These are phyloP conservation scores for Alethe castanea DNA, from an alignment of 2,113 vertebrate genomes.

Conservation along the genomic window DNA sequence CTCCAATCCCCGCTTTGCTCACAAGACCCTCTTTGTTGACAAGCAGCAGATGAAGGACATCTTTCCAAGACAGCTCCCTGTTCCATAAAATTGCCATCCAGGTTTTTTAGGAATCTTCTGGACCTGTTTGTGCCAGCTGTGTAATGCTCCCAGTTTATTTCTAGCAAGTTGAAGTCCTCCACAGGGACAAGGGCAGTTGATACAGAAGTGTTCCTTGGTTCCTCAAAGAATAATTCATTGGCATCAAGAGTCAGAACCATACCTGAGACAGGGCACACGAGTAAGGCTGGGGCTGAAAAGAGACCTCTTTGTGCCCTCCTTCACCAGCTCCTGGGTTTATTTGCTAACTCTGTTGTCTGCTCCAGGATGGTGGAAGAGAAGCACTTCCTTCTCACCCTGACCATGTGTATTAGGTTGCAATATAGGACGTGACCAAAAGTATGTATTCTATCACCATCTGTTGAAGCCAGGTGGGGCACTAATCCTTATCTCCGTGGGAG, in stretches of 20 bases:
- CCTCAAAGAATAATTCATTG: neutral
- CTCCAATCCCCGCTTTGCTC: neutral
- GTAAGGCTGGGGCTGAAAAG: neutral
- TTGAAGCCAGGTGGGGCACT: too few species aligned
- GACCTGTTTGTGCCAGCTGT: neutral
- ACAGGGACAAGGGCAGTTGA: neutral
- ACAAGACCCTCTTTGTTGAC: neutral
- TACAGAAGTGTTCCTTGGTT: neutral
- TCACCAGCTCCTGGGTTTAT: neutral
- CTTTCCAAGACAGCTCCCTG: neutral
- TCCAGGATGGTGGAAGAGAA: neutral
- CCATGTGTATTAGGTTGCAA: too few species aligned
- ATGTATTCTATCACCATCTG: too few species aligned
- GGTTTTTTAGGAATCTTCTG: neutral
- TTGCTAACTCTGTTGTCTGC: neutral
- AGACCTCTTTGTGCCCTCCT: neutral
- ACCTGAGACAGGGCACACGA: neutral
- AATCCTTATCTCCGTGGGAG: too few species aligned
- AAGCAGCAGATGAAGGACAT: neutral
- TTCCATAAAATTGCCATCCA: neutral
- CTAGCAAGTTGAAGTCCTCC: neutral
- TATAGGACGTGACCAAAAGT: too few species aligned
- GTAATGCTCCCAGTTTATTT: neutral
- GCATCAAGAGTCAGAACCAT: neutral
- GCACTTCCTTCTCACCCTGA: neutral